Percentiles rank a stretch among this genome's conserved stretches.
These are phyloP conservation scores for Itoplectis maculator DNA, from an alignment of 2,888 invertebrate species.

Conservation along the genomic window DNA sequence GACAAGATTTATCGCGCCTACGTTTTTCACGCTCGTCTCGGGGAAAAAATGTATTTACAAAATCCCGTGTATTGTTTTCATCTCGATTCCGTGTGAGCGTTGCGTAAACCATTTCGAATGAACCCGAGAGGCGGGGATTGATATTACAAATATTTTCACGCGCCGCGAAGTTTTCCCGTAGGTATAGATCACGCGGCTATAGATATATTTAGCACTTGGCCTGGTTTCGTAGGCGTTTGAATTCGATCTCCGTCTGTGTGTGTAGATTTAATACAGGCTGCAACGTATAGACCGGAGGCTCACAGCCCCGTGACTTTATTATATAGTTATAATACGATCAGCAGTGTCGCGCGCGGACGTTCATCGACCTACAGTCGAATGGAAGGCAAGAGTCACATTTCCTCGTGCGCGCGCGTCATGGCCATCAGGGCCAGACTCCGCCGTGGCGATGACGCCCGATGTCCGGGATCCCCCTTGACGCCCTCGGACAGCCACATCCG, in stretches of 20 bases:
- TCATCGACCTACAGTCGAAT: conserved; percentile 44
- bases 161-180: conserved; percentile 7
- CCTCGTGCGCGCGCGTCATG: not conserved
- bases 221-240: conserved; percentile 21
- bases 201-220: conserved; percentile 41
- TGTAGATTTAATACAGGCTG: not conserved
- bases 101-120: conserved; percentile 30
- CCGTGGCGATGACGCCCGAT: conserved; percentile 12
- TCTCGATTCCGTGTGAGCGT: conserved; percentile 7
- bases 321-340: conserved; percentile 9
- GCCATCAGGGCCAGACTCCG: conserved; percentile 16
- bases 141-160: conserved; percentile 39
- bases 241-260: conserved; percentile 15
- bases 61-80: conserved; percentile 14
- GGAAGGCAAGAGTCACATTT: conserved; percentile 21
- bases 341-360: conserved; percentile 17
- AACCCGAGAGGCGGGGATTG: conserved; percentile 16
- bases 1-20: conserved; percentile 55
- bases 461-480: conserved; percentile 17
- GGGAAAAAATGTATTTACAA: conserved; percentile 28
- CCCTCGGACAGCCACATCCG: conserved; percentile 26
- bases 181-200: not conserved
- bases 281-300: not conserved
- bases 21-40: conserved; percentile 22
- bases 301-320: conserved; percentile 41